Evolutionary conservation across 2,113 vertebrate genomes (phyloP).

Genomic region (Strix aluco): DNA sequence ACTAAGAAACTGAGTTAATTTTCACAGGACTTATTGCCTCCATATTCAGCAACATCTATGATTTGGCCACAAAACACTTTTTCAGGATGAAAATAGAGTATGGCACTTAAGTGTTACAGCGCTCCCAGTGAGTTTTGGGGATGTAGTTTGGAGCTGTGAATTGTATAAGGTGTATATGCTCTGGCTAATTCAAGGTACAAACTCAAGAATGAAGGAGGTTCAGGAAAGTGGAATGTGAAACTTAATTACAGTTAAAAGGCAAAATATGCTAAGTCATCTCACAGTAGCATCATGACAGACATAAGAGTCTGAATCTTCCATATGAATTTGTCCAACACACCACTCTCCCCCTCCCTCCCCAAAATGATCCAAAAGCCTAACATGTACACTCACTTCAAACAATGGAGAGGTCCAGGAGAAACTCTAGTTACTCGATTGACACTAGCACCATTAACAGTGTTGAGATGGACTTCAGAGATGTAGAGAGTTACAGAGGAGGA

Average conservation of each 20-base stretch:
- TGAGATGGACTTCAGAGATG: slow-evolving; percentile 94
- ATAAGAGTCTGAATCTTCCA: background rate
- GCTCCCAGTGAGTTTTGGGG: background rate
- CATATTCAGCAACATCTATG: background rate
- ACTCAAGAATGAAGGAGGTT: background rate
- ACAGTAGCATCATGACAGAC: background rate
- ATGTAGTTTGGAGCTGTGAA: background rate
- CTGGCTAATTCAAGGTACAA: background rate
- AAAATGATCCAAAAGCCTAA: background rate
- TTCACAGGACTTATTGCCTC: background rate
- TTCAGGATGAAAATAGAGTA: background rate
- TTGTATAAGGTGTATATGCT: background rate
- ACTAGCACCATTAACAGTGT: slow-evolving; percentile 87
- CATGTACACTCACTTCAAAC: slow-evolving; percentile 87
- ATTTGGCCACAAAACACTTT: background rate
- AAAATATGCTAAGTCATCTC: background rate
- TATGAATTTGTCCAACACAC: background rate
- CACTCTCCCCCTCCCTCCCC: background rate
- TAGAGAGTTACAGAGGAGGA: slow-evolving; percentile 94
- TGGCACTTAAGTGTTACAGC: background rate
- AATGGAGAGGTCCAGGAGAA: slow-evolving; percentile 93
- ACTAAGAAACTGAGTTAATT: background rate
- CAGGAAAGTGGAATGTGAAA: background rate
- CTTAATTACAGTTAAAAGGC: background rate
- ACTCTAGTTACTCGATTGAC: slow-evolving; percentile 84